Evolutionary conservation across 2,888 invertebrate genomes (phyloP).

Genomic region (Hydriomena furcata): DNA sequence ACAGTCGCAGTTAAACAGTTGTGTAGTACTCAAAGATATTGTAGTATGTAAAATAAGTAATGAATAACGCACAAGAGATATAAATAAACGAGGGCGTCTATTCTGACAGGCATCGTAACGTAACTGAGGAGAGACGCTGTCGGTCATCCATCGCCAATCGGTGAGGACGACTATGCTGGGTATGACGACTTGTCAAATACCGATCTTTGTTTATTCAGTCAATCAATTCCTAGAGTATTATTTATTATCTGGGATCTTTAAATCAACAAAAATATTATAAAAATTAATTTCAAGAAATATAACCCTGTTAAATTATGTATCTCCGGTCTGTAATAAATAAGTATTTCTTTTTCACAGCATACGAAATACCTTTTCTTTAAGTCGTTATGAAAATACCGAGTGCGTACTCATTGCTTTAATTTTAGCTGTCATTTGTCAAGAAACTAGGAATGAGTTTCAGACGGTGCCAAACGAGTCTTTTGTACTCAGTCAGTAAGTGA

Average conservation of each 20-base stretch:
- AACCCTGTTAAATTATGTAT: too few relatives aligned
- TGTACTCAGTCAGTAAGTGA: constrained; percentile 57
- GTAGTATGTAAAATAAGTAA: constrained; percentile 47
- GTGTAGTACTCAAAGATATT: constrained; percentile 48
- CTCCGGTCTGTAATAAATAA: too few relatives aligned
- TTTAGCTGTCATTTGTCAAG: constrained; percentile 72
- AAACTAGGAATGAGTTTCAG: constrained; percentile 55
- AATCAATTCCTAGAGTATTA: constrained; percentile 5
- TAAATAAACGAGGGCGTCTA: constrained; percentile 50
- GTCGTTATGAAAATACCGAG: constrained; percentile 39
- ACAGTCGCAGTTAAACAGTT: constrained; percentile 58
- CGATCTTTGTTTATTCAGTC: constrained; percentile 3
- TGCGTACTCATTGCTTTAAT: constrained; percentile 61
- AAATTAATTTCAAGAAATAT: too few relatives aligned
- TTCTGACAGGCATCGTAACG: constrained; percentile 40
- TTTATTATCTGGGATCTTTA: too few relatives aligned
- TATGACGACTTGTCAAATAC: constrained; percentile 14
- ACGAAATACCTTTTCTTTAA: constrained; percentile 39
- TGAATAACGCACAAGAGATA: constrained; percentile 41
- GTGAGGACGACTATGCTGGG: constrained; percentile 27
- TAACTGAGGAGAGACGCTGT: constrained; percentile 42
- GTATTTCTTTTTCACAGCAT: constrained; percentile 3
- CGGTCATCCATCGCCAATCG: constrained; percentile 39
- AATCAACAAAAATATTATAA: too few relatives aligned
- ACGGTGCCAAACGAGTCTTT: constrained; percentile 68